Evolutionary conservation across 2,888 invertebrate genomes (phyloP).

Genomic region (Oligia latruncula): DNA sequence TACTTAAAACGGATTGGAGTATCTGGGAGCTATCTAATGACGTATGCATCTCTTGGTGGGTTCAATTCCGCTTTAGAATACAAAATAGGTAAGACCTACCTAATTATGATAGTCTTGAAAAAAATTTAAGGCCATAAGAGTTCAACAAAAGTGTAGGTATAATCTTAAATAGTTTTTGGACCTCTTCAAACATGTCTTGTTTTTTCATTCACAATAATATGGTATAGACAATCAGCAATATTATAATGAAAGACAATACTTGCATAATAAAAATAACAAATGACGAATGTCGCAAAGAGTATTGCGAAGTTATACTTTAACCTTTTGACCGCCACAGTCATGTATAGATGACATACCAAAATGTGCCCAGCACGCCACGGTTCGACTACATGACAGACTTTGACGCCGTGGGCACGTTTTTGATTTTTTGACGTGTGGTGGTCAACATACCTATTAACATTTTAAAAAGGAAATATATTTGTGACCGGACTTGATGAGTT

Average conservation of each 20-base stretch:
- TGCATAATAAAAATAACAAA: neutral
- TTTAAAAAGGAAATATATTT: conserved; percentile 4
- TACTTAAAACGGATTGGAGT: neutral
- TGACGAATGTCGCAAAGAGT: neutral
- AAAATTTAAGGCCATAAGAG: too few species aligned
- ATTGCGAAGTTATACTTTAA: neutral
- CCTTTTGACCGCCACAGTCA: too few species aligned
- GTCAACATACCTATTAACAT: conserved; percentile 7
- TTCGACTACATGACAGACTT: too few species aligned
- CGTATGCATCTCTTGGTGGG: neutral
- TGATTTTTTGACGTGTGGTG: too few species aligned
- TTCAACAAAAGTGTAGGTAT: too few species aligned
- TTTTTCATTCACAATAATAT: neutral
- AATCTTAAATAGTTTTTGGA: too few species aligned
- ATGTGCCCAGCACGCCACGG: too few species aligned
- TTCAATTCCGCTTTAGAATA: neutral
- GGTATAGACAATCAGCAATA: neutral
- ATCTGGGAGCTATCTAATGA: neutral
- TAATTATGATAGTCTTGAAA: neutral
- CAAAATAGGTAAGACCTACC: neutral
- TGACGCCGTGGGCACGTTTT: too few species aligned
- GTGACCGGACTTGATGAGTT: conserved; percentile 17
- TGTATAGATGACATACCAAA: too few species aligned
- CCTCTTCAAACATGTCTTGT: too few species aligned
- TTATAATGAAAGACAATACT: neutral